A percentile compares a stretch with the other conserved stretches of the same genome.
Conservation (phyloP, 2,888 invertebrate genomes). For the Rambutsinella grinnellia region DNA sequence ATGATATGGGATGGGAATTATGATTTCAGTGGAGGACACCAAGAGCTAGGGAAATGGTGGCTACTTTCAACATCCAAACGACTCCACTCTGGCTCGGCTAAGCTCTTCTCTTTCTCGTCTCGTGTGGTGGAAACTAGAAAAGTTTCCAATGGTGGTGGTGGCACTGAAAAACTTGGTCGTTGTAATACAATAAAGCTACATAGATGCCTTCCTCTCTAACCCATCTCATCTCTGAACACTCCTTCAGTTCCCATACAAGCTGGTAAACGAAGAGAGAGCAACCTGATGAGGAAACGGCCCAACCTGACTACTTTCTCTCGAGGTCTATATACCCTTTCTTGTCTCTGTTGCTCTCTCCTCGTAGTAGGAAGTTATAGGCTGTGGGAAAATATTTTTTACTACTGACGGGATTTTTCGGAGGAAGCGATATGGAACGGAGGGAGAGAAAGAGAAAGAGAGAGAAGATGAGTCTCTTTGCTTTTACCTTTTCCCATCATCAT, state of each 20-base stretch:
- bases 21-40: conserved; percentile 35
- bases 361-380: too few species aligned
- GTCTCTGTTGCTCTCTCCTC: conserved; percentile 42
- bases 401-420: conserved; percentile 55
- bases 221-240: too few species aligned
- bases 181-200: too few species aligned
- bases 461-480: conserved; percentile 37
- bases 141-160: conserved; percentile 25
- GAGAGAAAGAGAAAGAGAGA: too few species aligned
- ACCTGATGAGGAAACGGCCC: conserved; percentile 45
- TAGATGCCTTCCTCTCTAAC: too few species aligned
- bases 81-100: neutral
- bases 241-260: too few species aligned
- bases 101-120: neutral
- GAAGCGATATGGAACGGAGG: conserved; percentile 53
- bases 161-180: conserved; percentile 22
- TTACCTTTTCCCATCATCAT: conserved; percentile 21
- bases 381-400: too few species aligned
- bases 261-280: conserved; percentile 16
- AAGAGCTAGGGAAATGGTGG: neutral
- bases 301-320: too few species aligned
- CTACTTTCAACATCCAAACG: neutral
- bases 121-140: neutral
- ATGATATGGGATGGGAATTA: conserved; percentile 48
- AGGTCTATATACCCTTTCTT: conserved; percentile 39